Conservation (phyloP, 92 coral and sea anemone species). For the Epizoanthus illoricatus region DNA sequence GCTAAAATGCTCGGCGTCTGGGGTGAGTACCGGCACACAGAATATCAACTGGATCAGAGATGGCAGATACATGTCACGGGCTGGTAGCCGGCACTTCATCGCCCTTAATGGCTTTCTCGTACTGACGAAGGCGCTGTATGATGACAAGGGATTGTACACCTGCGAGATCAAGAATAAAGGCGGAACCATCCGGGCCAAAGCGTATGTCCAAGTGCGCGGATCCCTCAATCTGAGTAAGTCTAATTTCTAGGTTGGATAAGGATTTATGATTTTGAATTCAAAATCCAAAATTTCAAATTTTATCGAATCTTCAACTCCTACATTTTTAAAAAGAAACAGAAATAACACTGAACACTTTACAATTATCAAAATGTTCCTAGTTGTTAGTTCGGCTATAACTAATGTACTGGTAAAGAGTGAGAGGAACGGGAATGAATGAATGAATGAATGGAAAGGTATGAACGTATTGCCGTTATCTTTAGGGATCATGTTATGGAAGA, state of each 20-base stretch:
- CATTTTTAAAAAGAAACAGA: too few relatives aligned
- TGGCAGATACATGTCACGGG: slow-evolving; percentile 45
- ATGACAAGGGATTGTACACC: slow-evolving; percentile 73
- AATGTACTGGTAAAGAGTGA: too few relatives aligned
- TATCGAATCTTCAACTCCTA: too few relatives aligned
- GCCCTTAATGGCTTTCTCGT: slow-evolving; percentile 45
- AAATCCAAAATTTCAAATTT: too few relatives aligned
- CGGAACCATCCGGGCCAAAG: slow-evolving; percentile 59
- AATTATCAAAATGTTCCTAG: too few relatives aligned
- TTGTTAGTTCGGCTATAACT: too few relatives aligned
- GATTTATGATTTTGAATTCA: background rate
- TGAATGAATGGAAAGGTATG: too few relatives aligned
- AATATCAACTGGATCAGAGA: slow-evolving; percentile 80
- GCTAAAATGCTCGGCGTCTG: slow-evolving; percentile 65
- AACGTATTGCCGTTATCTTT: too few relatives aligned
- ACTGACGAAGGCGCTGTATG: slow-evolving; percentile 42
- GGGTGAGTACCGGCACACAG: slow-evolving; percentile 21
- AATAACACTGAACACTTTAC: too few relatives aligned
- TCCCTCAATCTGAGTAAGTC: slow-evolving; percentile 47
- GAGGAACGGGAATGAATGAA: too few relatives aligned
- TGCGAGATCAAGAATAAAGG: slow-evolving; percentile 78
- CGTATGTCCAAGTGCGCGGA: slow-evolving; percentile 63
- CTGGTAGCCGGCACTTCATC: slow-evolving; percentile 5
- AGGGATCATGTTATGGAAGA: too few relatives aligned
- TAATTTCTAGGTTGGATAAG: background rate